phyloP scores from a whole-genome alignment of 2,113 vertebrate genomes.

The Toxostoma redivivum region DNA sequence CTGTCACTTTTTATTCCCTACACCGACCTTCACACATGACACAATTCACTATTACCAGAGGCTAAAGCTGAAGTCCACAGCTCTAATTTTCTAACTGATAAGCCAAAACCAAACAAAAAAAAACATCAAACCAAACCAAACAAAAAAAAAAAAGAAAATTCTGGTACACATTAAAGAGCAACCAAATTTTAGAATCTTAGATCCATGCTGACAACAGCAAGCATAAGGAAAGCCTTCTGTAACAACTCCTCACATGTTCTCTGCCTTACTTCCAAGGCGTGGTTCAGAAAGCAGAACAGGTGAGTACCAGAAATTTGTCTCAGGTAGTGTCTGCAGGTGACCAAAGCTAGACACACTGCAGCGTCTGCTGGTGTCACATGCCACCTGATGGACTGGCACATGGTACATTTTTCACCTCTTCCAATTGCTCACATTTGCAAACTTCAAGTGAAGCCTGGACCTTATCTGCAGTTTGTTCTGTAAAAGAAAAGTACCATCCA shows the following conservation, averaged over 20 bases:
- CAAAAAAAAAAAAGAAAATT: no score
- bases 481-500: background rate
- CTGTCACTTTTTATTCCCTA: background rate
- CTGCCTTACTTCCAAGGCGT: background rate
- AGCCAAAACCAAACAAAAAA: background rate
- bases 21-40: background rate
- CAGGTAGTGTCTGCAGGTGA: background rate
- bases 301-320: background rate
- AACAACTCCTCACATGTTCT: background rate
- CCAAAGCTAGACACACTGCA: background rate
- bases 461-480: background rate
- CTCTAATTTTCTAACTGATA: background rate
- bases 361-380: background rate
- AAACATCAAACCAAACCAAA: background rate
- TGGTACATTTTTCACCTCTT: background rate
- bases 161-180: background rate
- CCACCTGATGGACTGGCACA: background rate
- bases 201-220: background rate
- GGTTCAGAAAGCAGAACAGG: background rate
- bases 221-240: background rate
- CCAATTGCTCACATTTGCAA: background rate
- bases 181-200: background rate
- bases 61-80: background rate
- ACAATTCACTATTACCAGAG: background rate
- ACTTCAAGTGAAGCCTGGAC: background rate